These are phyloP conservation scores for Deilephila porcellus DNA, from an alignment of 2,888 invertebrate genomes.

Conservation along the genomic window DNA sequence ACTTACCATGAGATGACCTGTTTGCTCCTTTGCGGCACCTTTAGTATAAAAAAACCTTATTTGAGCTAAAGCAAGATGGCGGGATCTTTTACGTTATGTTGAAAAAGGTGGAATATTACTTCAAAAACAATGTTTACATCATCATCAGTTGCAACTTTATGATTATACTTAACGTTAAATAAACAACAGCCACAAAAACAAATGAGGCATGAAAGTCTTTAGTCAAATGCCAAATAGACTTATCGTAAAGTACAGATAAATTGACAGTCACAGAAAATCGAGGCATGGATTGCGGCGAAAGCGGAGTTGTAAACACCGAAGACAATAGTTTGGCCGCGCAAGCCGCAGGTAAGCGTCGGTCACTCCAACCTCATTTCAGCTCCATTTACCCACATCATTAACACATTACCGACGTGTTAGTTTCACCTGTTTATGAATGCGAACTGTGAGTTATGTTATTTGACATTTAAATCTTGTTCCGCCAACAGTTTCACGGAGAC, in stretches of 20 bases:
- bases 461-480: slow-evolving; percentile 17
- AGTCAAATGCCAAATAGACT: no score
- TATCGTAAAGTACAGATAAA: neutral
- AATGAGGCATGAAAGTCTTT: no score
- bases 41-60: no score
- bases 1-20: no score
- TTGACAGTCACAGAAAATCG: neutral
- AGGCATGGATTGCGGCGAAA: slow-evolving; percentile 50
- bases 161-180: no score
- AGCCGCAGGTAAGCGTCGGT: slow-evolving; percentile 47
- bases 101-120: no score
- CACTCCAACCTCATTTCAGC: slow-evolving; percentile 33
- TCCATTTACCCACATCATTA: slow-evolving; percentile 45
- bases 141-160: no score
- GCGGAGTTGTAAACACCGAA: slow-evolving; percentile 58
- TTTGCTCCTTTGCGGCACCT: no score
- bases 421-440: slow-evolving; percentile 29
- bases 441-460: slow-evolving; percentile 28
- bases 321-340: slow-evolving; percentile 49
- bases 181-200: no score
- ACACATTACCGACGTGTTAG: slow-evolving; percentile 38
- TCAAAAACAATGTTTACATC: no score
- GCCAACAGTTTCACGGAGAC: slow-evolving; percentile 5
- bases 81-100: no score
- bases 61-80: no score